Evolutionary conservation across 2,797 vertebrate species (phyloP).

Genomic region (Coracias cyanogaster): DNA sequence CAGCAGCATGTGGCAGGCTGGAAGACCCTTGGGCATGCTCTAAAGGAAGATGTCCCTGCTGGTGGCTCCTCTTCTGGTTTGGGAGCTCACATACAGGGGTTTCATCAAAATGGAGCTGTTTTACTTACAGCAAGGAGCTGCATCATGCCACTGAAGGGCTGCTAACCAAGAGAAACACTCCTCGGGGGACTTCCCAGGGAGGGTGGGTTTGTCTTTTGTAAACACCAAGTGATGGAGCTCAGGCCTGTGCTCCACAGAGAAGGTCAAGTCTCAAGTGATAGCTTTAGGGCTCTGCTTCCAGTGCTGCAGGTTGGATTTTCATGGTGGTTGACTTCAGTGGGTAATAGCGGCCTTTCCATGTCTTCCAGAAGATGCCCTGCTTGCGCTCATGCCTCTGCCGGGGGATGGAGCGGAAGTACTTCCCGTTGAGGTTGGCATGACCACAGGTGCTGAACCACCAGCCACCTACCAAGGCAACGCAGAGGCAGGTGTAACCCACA

Average conservation of each 20-base stretch:
- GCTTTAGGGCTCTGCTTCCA: slow-evolving; percentile 60
- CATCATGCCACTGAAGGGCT: neutral
- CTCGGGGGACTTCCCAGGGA: neutral
- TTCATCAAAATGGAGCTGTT: neutral
- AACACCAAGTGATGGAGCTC: slow-evolving; percentile 50
- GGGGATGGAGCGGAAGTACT: slow-evolving; percentile 90
- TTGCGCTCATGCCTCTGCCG: slow-evolving; percentile 91
- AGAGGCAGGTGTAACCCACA: neutral
- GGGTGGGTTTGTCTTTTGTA: slow-evolving; percentile 28
- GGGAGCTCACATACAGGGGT: neutral
- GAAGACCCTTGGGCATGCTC: neutral
- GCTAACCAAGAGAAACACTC: neutral
- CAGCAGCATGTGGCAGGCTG: neutral
- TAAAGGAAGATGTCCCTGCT: neutral
- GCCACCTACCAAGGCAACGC: slow-evolving; percentile 81
- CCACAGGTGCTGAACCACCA: slow-evolving; percentile 98
- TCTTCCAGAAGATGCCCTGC: slow-evolving; percentile 97
- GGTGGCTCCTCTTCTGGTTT: neutral
- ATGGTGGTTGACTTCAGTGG: slow-evolving; percentile 89
- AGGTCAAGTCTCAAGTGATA: slow-evolving; percentile 10
- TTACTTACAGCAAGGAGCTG: neutral
- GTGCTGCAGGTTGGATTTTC: slow-evolving; percentile 86
- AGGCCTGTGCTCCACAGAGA: neutral
- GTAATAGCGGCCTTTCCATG: slow-evolving; percentile 95
- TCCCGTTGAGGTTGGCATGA: slow-evolving; percentile 92